Percentiles rank a stretch among this genome's conserved stretches.
These are phyloP conservation scores for Frieseomelitta varia DNA, from an alignment of 1,140 invertebrate species.

Conservation along the genomic window DNA sequence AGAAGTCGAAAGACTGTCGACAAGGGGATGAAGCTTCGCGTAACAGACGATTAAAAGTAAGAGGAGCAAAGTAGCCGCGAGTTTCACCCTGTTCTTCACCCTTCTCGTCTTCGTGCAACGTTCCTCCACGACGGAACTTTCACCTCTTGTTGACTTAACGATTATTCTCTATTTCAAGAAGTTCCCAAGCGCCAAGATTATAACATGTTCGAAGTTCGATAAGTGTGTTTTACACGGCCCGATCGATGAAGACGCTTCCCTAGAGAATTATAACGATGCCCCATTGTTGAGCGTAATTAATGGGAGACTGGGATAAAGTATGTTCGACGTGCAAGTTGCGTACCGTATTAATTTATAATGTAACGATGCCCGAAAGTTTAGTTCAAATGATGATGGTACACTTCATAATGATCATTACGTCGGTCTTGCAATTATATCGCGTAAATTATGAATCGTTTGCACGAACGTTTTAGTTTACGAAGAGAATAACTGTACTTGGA, in stretches of 20 bases:
- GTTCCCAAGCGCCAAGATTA: background rate
- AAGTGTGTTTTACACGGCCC: background rate
- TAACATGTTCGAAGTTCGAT: conserved; percentile 2
- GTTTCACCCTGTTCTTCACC: background rate
- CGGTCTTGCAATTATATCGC: too few relatives aligned
- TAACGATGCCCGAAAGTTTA: background rate
- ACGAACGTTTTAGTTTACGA: too few relatives aligned
- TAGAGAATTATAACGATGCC: background rate
- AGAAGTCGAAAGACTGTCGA: conserved; percentile 1
- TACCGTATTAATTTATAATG: background rate
- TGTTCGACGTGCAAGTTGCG: background rate
- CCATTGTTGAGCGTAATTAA: background rate
- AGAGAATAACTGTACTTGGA: too few relatives aligned
- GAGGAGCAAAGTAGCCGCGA: conserved; percentile 3
- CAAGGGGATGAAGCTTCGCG: background rate
- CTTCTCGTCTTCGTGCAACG: background rate
- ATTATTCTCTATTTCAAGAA: conserved; percentile 27
- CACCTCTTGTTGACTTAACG: conserved; percentile 33
- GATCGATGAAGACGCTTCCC: background rate
- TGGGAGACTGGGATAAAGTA: background rate
- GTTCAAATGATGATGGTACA: background rate
- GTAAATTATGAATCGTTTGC: too few relatives aligned
- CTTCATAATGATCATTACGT: too few relatives aligned
- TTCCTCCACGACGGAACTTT: background rate
- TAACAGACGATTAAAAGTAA: conserved; percentile 15